Conservation (phyloP, 2,797 vertebrate genomes). For the Luscinia luscinia region DNA sequence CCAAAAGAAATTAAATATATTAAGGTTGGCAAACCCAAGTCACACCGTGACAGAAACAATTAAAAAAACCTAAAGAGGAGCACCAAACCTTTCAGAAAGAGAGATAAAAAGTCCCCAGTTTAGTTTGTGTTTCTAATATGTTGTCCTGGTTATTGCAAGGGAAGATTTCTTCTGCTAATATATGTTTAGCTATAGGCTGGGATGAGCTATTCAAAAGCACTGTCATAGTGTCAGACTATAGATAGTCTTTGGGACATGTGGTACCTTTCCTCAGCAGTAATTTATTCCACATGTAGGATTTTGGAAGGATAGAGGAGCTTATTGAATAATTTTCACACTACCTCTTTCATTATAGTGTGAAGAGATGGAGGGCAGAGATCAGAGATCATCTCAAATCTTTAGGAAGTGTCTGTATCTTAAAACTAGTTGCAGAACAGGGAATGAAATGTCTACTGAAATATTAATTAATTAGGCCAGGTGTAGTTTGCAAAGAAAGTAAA, state of each 20-base stretch:
- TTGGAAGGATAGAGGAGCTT: background rate
- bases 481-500: background rate
- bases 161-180: background rate
- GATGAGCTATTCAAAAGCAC: background rate
- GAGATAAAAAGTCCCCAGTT: background rate
- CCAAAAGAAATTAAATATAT: too few relatives aligned
- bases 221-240: background rate
- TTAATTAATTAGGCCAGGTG: background rate
- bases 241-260: background rate
- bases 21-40: too few relatives aligned
- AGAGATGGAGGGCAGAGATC: slow-evolving; percentile 29
- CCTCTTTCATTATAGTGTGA: background rate
- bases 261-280: background rate
- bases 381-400: slow-evolving; percentile 19
- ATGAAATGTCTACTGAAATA: background rate
- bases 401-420: slow-evolving; percentile 18
- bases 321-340: background rate
- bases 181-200: background rate
- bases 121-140: background rate
- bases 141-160: background rate
- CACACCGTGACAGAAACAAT: background rate
- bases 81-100: background rate
- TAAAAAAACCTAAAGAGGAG: background rate
- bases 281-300: slow-evolving; percentile 9
- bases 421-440: background rate